Percentiles rank a stretch among this genome's conserved stretches.
Evolutionary conservation across 2,888 invertebrate genomes (phyloP).

Genomic region (Coenonympha arcania): DNA sequence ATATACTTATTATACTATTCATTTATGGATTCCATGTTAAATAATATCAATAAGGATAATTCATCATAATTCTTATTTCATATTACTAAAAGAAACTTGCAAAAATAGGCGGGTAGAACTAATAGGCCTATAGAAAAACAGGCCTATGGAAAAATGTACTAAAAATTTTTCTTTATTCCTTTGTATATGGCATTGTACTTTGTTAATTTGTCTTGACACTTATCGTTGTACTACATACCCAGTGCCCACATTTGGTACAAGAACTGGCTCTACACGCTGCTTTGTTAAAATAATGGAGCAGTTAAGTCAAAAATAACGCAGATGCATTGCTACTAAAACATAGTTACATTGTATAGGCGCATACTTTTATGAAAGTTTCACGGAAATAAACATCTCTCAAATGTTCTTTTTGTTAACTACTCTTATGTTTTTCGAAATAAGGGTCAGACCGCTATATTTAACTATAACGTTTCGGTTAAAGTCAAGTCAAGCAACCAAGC

Average conservation of each 20-base stretch:
- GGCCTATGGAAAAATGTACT: background rate
- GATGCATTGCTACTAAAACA: slow-evolving; percentile 5
- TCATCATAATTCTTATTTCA: no score
- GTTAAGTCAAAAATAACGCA: slow-evolving; percentile 13
- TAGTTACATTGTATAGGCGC: background rate
- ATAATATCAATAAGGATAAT: no score
- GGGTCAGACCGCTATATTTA: no score
- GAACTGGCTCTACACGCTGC: slow-evolving; percentile 1
- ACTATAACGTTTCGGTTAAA: no score
- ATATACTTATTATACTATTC: no score
- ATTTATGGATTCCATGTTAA: no score
- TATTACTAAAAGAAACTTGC: no score
- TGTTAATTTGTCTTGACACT: slow-evolving; percentile 12
- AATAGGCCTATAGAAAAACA: no score
- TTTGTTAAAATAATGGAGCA: slow-evolving; percentile 10
- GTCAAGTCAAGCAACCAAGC: no score
- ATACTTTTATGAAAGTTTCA: background rate
- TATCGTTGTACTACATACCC: slow-evolving; percentile 6
- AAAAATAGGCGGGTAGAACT: no score
- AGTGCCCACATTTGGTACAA: slow-evolving; percentile 5
- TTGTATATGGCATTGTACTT: background rate
- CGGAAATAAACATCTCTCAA: background rate
- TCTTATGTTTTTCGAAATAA: no score
- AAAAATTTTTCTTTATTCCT: background rate
- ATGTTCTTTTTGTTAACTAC: background rate